Base-by-base conservation (phyloP, 2,888 invertebrate genomes). In the Myathropa florea region DNA sequence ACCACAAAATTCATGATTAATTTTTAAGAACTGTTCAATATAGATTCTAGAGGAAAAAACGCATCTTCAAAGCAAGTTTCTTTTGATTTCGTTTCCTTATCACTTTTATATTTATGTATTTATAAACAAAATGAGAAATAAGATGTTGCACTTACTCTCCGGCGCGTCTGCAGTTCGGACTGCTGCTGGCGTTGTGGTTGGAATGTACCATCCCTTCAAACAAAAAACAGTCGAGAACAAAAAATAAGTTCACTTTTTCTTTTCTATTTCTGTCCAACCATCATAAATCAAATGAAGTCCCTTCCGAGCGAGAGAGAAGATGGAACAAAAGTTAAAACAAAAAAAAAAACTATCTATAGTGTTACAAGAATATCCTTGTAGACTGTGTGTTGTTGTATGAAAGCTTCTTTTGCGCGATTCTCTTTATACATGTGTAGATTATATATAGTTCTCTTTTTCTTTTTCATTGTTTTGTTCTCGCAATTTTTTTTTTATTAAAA, bases 341-440 rank as follows among this genome's bases (percentile, higher is more conserved):
- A 26, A 24, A 39, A n/a, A 57, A 71, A 57, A 57, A 18, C 57
- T 77, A 85, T 60, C 72, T 64, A 72, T 81, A 85, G 81, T 78
- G 60, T 82, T 86, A 82, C 82, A 82, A 82, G 82, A 78, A 78
- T 14, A 60, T 82, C 73, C 85, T 85, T 85, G 85, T 85, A 85
- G 82, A 85, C 78, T 82, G 77, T 64, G 77, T 82, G 77, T 70
- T 82, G 81, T 85, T 82, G 85, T 86, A 82, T 65, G 73, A 81
- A 78, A 78, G 82, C 78, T 82, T 86, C 73, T 78, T 82, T 83
- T 75, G 79, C 70, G 83, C 85, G 85, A 82, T 81, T 72, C 65
- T 65, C 71, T 79, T 72, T 79, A 72, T 80, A 65, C 76, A 59
- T 67, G 46, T 46, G 68, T 78, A 86, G 78, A 77, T 57, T 61